Base-by-base conservation (phyloP, 64 coral and sea anemone species). In the Porites australiensis region DNA sequence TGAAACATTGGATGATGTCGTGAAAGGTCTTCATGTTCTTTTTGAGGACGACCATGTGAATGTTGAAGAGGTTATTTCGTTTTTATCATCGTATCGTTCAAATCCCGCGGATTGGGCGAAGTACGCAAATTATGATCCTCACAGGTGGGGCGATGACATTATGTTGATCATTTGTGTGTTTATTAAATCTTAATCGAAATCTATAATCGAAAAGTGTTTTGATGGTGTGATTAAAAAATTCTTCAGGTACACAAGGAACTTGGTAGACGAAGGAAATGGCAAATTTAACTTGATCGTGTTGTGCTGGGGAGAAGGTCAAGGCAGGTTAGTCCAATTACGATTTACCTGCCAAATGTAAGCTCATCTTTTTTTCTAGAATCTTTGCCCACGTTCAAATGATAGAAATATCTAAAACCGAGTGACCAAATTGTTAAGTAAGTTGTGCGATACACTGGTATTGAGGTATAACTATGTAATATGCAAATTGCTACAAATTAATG, bases 241-340 rank as follows among this genome's bases (percentile, higher is more conserved):
- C 74, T 87, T 15, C 92, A 98, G 96, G 49, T 98, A 95, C 58
- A 98, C 96, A 44, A 93, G 96, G 46, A 98, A 98, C 27, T 90
- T 98, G 13, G 96, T 98, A 66, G 96, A 98, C 44, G 91, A 95
- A 90, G 96, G 96, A 82, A 98, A 98, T 79, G 96, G 96, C 6
- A 98, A 98, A 37, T 98, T 95, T 22, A 98, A 98, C 61, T 63
- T 98, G 75, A 98, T 98, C 58, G 76, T 98, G 3, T 85, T 98
- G 72, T 98, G 96, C 70, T 98, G 96, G 96, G 89, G 96, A 10
- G 96, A 98, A 70, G 96, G 96, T 0, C 96, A 98, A 45, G 96
- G 96, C 58, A 98, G 96, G 96, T 98, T 80, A 23, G 87, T 1
- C 5, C 0, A 81, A 75, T 5, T 22, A 13, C 50, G n/a, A 18